Evolutionary conservation across 30 jellyfish, hydroid and myxozoan genomes (phyloP).

Genomic region (Hydra vulgaris): DNA sequence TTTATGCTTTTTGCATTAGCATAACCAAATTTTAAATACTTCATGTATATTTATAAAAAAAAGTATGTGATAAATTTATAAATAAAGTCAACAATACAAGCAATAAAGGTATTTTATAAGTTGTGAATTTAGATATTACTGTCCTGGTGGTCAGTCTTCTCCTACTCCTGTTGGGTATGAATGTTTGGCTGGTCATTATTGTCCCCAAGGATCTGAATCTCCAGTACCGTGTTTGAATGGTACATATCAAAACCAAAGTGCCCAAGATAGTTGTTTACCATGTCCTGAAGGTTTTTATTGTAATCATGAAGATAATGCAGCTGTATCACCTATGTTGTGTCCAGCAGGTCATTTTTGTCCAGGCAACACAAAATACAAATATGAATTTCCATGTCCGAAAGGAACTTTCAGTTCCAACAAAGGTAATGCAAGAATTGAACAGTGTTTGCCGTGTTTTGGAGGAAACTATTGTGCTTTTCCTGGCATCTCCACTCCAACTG

Average conservation of each 20-base stretch:
- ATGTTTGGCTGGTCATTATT: conserved; percentile 83
- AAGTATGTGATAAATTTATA: no score
- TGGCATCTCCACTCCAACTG: conserved; percentile 73
- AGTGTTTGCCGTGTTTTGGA: conserved; percentile 60
- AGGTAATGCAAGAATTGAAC: conserved; percentile 33
- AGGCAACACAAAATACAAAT: conserved; percentile 31
- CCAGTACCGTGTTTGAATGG: conserved; percentile 85
- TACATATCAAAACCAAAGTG: conserved; percentile 72
- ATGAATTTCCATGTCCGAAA: conserved; percentile 48
- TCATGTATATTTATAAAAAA: no score
- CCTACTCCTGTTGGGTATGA: conserved; percentile 57
- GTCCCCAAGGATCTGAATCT: conserved; percentile 48
- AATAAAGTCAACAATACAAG: no score
- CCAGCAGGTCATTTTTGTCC: conserved; percentile 86
- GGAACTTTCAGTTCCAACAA: conserved; percentile 68
- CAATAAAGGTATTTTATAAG: no score
- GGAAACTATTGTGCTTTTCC: conserved; percentile 50
- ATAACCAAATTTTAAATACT: no score
- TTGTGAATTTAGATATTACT: conserved; percentile 78
- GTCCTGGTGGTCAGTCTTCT: conserved; percentile 84
- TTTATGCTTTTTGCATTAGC: no score
- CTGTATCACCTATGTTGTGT: conserved; percentile 60
- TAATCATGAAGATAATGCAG: conserved; percentile 89
- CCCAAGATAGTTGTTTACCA: conserved; percentile 48
- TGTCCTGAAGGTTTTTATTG: conserved; percentile 94